Base-by-base conservation (phyloP, 2,888 invertebrate species). In the Drosophila testacea region DNA sequence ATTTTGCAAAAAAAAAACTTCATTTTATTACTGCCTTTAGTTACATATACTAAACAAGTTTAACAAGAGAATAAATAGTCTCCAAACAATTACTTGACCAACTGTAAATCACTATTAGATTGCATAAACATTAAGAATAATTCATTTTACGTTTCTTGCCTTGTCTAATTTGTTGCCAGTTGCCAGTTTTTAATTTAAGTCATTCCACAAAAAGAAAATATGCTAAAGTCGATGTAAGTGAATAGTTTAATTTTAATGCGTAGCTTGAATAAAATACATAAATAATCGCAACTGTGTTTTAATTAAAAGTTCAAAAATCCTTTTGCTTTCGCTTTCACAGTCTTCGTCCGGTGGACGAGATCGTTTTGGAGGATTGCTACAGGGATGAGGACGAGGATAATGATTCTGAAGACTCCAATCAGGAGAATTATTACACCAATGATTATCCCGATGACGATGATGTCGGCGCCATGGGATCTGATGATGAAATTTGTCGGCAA, bases 391-490 rank as follows among this genome's bases (percentile, higher is more conserved):
- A 81, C 1, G 92, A 92, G 51, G 94, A 93, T 10, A 94, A 94
- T 48, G 95, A 95, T 81, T 94, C 94, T 30, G 95, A 95, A 74
- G 96, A 96, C 90, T 96, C 96, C 0, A 96, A 97, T 93, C 95
- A 95, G 73, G 96, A 97, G 91, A 95, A 95, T 80, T 94, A 96
- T 90, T 95, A 95, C 94, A 93, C 94, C 69, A 96, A 97, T 87
- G 96, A 96, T 57, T 97, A 97, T 91, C 96, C 96, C 0, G 95
- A 96, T 84, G 94, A 94, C 0, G 95, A 95, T 54, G 92, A 94
- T 11, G 95, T 94, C 10, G 77, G 36, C 10, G 77, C 48, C 13
- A 94, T 95, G 81, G 94, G 94, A 0, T 71, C 91, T 3, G 91
- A 92, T 36, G 91, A 94, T 6, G 95, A 95, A 75, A 95, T 96